These are phyloP conservation scores for Prionailurus viverrinus DNA, from an alignment of 2,113 vertebrate genomes.

Conservation along the genomic window DNA sequence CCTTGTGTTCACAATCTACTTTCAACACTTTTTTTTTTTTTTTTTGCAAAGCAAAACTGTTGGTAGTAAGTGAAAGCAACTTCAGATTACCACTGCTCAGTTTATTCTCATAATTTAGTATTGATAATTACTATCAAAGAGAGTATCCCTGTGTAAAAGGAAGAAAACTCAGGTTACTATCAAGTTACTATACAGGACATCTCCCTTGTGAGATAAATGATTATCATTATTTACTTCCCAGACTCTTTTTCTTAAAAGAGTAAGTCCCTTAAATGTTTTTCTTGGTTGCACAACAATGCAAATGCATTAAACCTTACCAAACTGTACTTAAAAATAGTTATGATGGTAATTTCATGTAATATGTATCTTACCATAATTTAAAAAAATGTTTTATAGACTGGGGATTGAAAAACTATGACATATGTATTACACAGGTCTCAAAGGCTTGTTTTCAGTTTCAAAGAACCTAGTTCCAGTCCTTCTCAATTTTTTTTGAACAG, in stretches of 20 bases:
- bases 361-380: not conserved
- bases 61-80: slow-evolving; percentile 34
- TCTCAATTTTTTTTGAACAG: not conserved
- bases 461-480: not conserved
- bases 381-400: slow-evolving; percentile 20
- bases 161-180: slow-evolving; percentile 14
- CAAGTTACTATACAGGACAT: slow-evolving; percentile 27
- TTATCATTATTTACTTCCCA: not conserved
- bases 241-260: not conserved
- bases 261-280: not conserved
- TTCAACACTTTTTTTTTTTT: not conserved
- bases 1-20: slow-evolving; percentile 47
- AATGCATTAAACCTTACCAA: slow-evolving; percentile 27
- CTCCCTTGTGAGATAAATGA: not conserved
- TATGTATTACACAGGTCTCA: not conserved
- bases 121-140: not conserved
- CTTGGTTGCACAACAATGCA: not conserved
- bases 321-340: slow-evolving; percentile 5
- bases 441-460: slow-evolving; percentile 22
- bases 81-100: not conserved
- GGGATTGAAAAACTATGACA: slow-evolving; percentile 6
- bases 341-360: not conserved
- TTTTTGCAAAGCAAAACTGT: slow-evolving; percentile 29
- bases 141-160: slow-evolving; percentile 9
- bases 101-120: slow-evolving; percentile 6